Base-by-base conservation (phyloP, 53 echinoderm and acorn worm genomes). In the Patiria pectinifera region DNA sequence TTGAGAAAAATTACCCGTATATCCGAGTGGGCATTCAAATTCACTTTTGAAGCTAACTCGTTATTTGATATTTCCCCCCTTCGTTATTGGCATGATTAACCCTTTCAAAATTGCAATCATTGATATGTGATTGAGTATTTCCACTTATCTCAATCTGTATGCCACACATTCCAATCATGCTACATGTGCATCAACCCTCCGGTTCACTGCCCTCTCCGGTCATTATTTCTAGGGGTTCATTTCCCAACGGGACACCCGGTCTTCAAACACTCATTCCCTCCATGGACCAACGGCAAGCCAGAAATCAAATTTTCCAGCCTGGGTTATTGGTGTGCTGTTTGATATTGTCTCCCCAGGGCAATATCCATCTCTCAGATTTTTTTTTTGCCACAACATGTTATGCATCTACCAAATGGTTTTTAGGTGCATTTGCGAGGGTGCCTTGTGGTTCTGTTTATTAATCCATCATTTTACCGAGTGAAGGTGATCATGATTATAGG, bases 171-270 rank as follows among this genome's bases (percentile, higher is more conserved):
- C 90, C 90, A 46, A 81, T 81, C 90, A 69, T 70, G 89, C 69
- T 90, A 48, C 81, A 86, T 86, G 86, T 86, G 58, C 74, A 16
- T 48, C 71, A 86, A 46, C 77, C 43, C 43, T 78, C 2, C 80
- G 90, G 90, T 63, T 90, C 90, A 90, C 11, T 90, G 90, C 69
- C 90, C 90, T 90, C 90, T 24, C 4, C 23, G 90, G 90, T 81
- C 90, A 69, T 90, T 48, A 90, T 80, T 90, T 90, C 26, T 79
- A 69, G 70, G 90, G 81, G 90, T 62, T 62, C 70, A 90, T 90
- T 90, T 66, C 80, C 90, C 90, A 80, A 61, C 18, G 82, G 80
- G 90, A 90, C 90, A 90, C 90, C 82, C 13, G 90, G 49, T 86
- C 86, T 72, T 86, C 86, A 86, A 86, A 86, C 23, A 79, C 48